phyloP scores from a whole-genome alignment of 2,113 vertebrate genomes.

The Hippocampus guttulatus region DNA sequence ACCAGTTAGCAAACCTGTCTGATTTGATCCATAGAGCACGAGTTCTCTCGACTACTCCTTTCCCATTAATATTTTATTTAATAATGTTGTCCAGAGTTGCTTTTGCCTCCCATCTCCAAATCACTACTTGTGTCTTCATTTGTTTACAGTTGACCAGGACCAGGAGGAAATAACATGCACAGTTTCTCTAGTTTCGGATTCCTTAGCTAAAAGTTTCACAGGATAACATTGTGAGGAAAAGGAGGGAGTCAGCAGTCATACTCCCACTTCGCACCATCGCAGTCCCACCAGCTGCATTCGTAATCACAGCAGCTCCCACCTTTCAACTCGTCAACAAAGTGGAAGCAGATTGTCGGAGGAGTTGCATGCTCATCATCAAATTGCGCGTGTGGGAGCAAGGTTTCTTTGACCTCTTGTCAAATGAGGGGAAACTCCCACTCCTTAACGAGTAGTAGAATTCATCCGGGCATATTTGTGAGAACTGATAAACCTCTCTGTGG shows the following conservation, averaged over 20 bases:
- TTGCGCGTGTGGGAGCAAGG: slow-evolving; percentile 13
- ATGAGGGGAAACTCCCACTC: slow-evolving; percentile 25
- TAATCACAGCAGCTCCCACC: slow-evolving; percentile 9
- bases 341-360: slow-evolving; percentile 1
- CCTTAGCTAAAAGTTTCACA: not conserved
- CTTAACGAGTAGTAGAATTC: slow-evolving; percentile 13
- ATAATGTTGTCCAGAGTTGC: no score
- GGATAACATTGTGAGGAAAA: not conserved
- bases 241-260: not conserved
- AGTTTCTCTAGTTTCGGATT: not conserved
- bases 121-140: not conserved
- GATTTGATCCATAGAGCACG: no score
- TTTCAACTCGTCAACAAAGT: slow-evolving; percentile 23
- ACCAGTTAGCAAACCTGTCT: not conserved
- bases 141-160: no score
- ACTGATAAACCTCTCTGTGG: not conserved
- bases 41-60: no score
- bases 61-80: no score
- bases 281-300: slow-evolving; percentile 3
- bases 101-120: no score
- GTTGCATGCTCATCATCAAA: slow-evolving; percentile 12
- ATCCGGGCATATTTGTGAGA: slow-evolving; percentile 29
- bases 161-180: no score
- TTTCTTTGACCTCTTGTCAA: slow-evolving; percentile 14
- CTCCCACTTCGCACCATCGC: not conserved